These are phyloP conservation scores for Spisula solida DNA, from an alignment of 2,888 invertebrate species.

Conservation along the genomic window DNA sequence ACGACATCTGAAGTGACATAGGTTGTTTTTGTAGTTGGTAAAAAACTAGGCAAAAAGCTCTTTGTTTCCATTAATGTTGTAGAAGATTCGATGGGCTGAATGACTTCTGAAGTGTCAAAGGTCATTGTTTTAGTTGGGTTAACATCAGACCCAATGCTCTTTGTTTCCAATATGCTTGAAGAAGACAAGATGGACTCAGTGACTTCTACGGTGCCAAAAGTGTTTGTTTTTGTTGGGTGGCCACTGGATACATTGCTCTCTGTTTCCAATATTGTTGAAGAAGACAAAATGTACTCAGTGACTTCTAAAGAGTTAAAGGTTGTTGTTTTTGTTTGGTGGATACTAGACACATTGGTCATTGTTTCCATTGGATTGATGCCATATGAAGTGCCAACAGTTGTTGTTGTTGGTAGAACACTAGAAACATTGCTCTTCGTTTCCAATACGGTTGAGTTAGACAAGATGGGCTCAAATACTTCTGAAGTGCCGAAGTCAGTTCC, in stretches of 20 bases:
- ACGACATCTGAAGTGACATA: neutral
- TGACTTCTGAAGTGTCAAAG: neutral
- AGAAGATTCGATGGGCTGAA: neutral
- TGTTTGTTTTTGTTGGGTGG: no score
- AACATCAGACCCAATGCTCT: neutral
- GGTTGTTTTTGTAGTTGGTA: neutral
- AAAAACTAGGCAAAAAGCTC: neutral
- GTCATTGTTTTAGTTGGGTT: neutral
- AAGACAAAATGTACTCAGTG: neutral
- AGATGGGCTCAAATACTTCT: neutral
- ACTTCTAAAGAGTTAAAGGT: neutral
- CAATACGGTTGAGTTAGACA: neutral
- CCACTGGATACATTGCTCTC: neutral
- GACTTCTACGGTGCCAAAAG: neutral
- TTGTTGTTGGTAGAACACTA: neutral
- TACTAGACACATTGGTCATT: neutral
- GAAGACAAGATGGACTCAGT: neutral
- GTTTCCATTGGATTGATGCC: neutral
- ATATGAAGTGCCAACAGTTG: neutral
- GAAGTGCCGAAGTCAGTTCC: no score
- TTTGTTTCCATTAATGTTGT: neutral
- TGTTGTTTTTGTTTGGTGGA: neutral
- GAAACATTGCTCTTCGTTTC: neutral
- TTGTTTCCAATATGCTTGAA: neutral
- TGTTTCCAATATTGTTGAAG: neutral